Evolutionary conservation across 2,888 invertebrate genomes (phyloP).

Genomic region (Vanessa cardui): DNA sequence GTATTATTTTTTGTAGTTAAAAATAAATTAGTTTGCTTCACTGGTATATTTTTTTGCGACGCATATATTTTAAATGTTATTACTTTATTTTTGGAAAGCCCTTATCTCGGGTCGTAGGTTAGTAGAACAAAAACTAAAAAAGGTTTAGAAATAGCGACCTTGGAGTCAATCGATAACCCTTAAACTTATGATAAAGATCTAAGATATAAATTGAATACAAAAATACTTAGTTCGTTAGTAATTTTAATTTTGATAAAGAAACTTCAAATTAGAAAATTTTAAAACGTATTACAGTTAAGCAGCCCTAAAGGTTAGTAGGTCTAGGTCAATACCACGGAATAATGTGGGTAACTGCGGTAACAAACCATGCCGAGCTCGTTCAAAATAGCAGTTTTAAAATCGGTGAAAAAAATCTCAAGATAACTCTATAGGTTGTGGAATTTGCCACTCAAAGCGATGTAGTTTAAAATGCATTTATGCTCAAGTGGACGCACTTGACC

Average conservation of each 20-base stretch:
- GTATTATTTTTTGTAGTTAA: too few species aligned
- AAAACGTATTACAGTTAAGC: neutral
- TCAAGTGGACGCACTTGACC: conserved; percentile 42
- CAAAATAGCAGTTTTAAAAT: neutral
- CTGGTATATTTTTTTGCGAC: neutral
- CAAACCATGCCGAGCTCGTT: neutral
- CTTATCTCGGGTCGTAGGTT: conserved; percentile 54
- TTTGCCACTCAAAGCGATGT: conserved; percentile 30
- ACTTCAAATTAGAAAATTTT: neutral
- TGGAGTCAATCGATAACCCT: conserved; percentile 70
- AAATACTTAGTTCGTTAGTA: neutral
- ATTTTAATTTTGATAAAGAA: neutral
- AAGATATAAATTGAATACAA: neutral
- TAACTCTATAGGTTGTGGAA: conserved; percentile 18
- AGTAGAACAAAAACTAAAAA: conserved; percentile 65
- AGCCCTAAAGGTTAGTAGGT: conserved; percentile 8
- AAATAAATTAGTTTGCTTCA: neutral
- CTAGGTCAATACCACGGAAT: neutral
- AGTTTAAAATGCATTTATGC: conserved; percentile 29
- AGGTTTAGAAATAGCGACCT: conserved; percentile 64
- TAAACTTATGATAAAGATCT: conserved; percentile 55
- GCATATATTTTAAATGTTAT: neutral
- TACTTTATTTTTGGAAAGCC: neutral
- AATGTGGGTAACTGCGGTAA: neutral
- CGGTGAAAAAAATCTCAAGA: too few species aligned